These are phyloP conservation scores for Heliconius eleuchia DNA, from an alignment of 1,140 invertebrate species.

Conservation along the genomic window DNA sequence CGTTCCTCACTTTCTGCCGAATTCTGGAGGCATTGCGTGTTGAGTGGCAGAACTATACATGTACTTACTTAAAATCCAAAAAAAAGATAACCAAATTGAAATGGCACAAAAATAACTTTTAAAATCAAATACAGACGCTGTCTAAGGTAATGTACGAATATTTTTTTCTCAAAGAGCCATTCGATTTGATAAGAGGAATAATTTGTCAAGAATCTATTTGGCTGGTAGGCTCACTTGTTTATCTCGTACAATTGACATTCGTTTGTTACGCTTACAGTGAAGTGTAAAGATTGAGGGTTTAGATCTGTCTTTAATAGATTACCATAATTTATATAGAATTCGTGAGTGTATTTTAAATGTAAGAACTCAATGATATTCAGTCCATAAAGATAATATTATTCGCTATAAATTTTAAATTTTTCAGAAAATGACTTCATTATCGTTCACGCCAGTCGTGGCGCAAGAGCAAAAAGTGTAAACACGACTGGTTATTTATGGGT, in stretches of 20 bases:
- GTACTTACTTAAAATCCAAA: too few relatives aligned
- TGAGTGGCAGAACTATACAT: too few relatives aligned
- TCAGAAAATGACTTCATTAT: too few relatives aligned
- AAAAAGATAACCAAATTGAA: too few relatives aligned
- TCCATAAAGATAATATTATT: too few relatives aligned
- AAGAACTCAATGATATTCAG: neutral
- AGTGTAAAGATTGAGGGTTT: neutral
- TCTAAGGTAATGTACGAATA: constrained; percentile 33
- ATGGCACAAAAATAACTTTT: neutral
- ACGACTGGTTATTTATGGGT: too few relatives aligned
- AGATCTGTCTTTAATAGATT: neutral
- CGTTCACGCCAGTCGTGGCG: too few relatives aligned
- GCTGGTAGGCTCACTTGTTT: constrained; percentile 34
- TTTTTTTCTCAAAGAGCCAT: constrained; percentile 66
- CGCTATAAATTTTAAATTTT: too few relatives aligned
- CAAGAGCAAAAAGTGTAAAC: too few relatives aligned
- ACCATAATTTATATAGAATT: neutral
- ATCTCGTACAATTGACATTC: constrained; percentile 32
- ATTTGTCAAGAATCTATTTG: constrained; percentile 66
- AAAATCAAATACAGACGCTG: neutral
- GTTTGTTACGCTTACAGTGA: constrained; percentile 16
- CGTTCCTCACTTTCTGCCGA: too few relatives aligned
- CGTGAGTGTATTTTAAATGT: neutral
- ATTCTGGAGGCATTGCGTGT: too few relatives aligned
- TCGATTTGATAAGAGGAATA: constrained; percentile 62